phyloP scores from a whole-genome alignment of 2,888 invertebrate species.

The Auanema freiburgensis region DNA sequence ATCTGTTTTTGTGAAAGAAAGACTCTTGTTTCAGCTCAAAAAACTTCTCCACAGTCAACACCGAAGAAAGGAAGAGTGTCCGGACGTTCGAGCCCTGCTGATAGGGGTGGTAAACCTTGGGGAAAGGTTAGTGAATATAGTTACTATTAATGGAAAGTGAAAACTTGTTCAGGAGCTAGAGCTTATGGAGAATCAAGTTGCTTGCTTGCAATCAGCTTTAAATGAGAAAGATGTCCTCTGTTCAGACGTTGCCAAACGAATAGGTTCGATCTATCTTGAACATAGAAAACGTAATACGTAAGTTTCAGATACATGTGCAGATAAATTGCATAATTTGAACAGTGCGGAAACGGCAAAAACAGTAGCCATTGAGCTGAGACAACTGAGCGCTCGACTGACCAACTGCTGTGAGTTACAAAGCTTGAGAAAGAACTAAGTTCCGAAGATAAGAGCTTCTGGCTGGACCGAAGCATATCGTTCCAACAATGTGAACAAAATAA shows the following conservation, averaged over 20 bases:
- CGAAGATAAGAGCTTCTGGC: no score
- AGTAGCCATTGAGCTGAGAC: no score
- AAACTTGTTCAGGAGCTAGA: slow-evolving; percentile 59
- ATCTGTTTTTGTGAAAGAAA: no score
- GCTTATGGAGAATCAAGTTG: slow-evolving; percentile 61
- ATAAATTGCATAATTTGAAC: no score
- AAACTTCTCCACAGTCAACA: slow-evolving; percentile 3
- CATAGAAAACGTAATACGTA: background rate
- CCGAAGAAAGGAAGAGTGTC: background rate
- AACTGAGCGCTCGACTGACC: no score
- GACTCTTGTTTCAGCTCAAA: slow-evolving; percentile 6
- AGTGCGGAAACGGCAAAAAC: no score
- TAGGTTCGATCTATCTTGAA: slow-evolving; percentile 15
- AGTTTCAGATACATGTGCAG: background rate
- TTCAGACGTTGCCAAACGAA: slow-evolving; percentile 24
- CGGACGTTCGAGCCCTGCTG: background rate
- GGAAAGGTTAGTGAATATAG: background rate
- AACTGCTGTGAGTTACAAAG: no score
- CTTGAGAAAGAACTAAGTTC: no score
- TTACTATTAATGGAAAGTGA: background rate
- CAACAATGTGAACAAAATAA: no score
- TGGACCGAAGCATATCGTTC: no score
- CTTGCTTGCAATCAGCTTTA: slow-evolving; percentile 63
- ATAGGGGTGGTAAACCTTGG: background rate
- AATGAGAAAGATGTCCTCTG: slow-evolving; percentile 59